Evolutionary conservation across 37 sponge, comb jelly and placozoan species (phyloP).

Genomic region (Tethya wilhelma): DNA sequence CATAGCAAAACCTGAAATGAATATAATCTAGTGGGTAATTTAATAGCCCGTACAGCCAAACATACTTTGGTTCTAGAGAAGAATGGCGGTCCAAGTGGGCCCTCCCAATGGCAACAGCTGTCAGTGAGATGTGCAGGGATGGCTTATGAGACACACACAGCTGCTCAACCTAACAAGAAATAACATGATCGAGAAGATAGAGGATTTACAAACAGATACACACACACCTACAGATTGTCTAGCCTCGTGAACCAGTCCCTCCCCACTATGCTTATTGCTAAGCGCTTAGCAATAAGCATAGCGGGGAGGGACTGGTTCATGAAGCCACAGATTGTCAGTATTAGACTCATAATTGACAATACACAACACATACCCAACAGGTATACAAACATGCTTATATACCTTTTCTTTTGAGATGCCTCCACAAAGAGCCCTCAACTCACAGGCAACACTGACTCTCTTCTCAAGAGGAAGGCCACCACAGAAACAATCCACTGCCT

Average conservation of each 20-base stretch:
- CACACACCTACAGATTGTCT: too few relatives aligned
- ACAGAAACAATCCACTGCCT: conserved; percentile 53
- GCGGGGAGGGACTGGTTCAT: too few relatives aligned
- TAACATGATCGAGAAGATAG: not conserved
- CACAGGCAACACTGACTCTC: not conserved
- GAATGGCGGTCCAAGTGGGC: conserved; percentile 31
- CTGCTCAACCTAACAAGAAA: conserved; percentile 51
- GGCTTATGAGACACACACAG: conserved; percentile 59
- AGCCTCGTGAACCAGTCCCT: too few relatives aligned
- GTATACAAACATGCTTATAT: too few relatives aligned
- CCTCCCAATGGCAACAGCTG: conserved; percentile 58
- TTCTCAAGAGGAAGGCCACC: conserved; percentile 20
- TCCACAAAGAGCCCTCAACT: conserved; percentile 53
- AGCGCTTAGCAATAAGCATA: too few relatives aligned
- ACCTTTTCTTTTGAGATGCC: conserved; percentile 49
- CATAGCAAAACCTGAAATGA: conserved; percentile 46
- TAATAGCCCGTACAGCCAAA: not conserved
- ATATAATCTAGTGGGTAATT: not conserved
- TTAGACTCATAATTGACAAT: too few relatives aligned
- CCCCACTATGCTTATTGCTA: too few relatives aligned
- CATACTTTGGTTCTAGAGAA: not conserved
- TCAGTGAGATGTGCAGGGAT: conserved; percentile 24
- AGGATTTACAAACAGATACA: too few relatives aligned
- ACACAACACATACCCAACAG: too few relatives aligned
- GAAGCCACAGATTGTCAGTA: too few relatives aligned